These are phyloP conservation scores for Brachypterus glaber DNA, from an alignment of 2,888 invertebrate genomes.

Conservation along the genomic window DNA sequence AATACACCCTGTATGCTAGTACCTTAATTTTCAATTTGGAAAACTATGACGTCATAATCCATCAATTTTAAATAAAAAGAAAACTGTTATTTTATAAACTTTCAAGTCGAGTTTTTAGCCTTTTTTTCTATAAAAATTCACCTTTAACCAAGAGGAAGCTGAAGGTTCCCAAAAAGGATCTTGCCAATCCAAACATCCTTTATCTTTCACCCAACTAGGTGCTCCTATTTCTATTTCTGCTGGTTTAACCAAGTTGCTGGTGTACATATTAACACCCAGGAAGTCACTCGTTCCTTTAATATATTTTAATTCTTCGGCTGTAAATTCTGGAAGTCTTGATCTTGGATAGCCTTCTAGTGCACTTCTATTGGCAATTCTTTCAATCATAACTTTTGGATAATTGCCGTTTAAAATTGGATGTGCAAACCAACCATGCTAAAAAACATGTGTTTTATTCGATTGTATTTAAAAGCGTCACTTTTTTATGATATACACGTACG, in stretches of 20 bases:
- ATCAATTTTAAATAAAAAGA: no score
- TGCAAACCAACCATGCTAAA: neutral
- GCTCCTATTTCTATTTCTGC: neutral
- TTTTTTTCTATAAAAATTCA: no score
- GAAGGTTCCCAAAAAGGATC: neutral
- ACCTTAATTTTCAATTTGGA: no score
- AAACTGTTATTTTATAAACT: no score
- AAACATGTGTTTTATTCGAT: no score
- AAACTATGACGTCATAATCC: no score
- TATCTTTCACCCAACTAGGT: neutral
- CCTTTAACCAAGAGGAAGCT: neutral
- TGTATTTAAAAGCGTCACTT: no score
- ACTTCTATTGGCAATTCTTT: neutral
- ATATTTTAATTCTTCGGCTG: slow-evolving; percentile 5
- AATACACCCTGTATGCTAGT: no score
- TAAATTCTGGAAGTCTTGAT: neutral
- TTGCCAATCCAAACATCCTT: neutral
- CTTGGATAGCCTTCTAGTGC: neutral
- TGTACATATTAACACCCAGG: slow-evolving; percentile 7
- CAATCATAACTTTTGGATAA: neutral
- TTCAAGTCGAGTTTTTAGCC: no score
- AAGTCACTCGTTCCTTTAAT: slow-evolving; percentile 8
- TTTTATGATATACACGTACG: no score
- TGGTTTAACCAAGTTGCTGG: neutral
- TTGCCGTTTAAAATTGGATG: neutral